phyloP scores from a whole-genome alignment of 2,113 vertebrate genomes.

The Trogon melanurus region DNA sequence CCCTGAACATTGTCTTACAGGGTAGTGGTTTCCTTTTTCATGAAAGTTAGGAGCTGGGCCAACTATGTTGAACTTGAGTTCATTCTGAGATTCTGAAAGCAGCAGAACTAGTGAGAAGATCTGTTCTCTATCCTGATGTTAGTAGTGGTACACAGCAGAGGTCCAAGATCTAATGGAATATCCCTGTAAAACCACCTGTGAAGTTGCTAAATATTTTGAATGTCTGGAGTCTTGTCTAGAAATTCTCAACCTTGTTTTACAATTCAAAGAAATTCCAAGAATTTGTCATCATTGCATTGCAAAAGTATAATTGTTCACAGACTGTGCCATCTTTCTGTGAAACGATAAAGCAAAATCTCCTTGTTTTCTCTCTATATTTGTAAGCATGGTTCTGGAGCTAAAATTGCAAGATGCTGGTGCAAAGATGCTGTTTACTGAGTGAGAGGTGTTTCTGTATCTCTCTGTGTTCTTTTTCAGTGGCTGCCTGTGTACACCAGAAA shows the following conservation, averaged over 20 bases:
- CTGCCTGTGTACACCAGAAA: background rate
- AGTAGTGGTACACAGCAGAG: background rate
- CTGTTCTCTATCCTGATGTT: background rate
- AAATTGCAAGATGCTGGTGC: background rate
- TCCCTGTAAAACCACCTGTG: background rate
- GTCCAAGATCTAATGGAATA: background rate
- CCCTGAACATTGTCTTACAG: background rate
- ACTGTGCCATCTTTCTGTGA: background rate
- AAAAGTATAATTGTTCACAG: background rate
- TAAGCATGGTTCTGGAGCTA: background rate
- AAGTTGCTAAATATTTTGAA: background rate
- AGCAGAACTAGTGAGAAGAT: background rate
- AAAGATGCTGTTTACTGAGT: background rate
- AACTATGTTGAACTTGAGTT: background rate
- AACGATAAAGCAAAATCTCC: background rate
- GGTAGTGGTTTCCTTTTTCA: background rate
- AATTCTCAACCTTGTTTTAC: background rate
- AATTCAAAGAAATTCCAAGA: background rate
- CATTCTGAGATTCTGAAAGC: background rate
- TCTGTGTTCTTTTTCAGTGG: background rate
- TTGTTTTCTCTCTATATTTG: background rate
- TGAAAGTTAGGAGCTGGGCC: background rate
- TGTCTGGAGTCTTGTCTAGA: background rate
- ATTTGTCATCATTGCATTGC: background rate
- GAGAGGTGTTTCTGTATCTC: background rate